Base-by-base conservation (phyloP, 2,113 vertebrate species). In the Henicopernis longicauda region DNA sequence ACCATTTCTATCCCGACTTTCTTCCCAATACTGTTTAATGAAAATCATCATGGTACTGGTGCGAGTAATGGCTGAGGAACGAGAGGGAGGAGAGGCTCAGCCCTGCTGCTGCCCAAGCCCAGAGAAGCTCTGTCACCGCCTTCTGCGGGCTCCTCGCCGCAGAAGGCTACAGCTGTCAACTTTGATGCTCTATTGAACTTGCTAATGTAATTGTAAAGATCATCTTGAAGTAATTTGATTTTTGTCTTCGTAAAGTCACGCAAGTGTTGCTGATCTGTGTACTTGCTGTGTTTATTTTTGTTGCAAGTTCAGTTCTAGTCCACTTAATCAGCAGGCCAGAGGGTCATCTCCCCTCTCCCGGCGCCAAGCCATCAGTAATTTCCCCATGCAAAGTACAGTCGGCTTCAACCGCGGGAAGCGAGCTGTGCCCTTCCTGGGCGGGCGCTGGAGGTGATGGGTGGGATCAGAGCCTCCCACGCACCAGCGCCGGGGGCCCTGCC, bases 171-270 rank as follows among this genome's bases (percentile, higher is more conserved):
- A 93, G 94, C 95, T 96, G 94, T 95, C 95, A 94, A 25, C 92
- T 78, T 36, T 47, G 86, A 96, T 95, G 95, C 94, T 97, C 96
- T 89, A 20, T 90, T 95, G 96, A 97, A 96, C 95, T 97, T 63
- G 80, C 76, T 96, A 97, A 93, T 69, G 47, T 89, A 97, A 92
- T 93, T 94, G 92, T 66, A 73, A 90, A 88, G 82, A 94, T 95
- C 97, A 96, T 96, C 95, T 97, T 97, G 96, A 97, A 97, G 79
- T 71, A 94, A 97, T 97, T 96, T 96, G 90, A 92, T 81, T 96
- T 95, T 93, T 95, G 90, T 93, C 95, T 96, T 90, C 47, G 2
- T 42, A 20, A 93, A 96, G 97, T 96, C 95, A 96, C 47, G 86
- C 95, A 97, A 96, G 50, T 89, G 90, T 93, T 95, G 97, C 96